Conservation (phyloP, 2,113 vertebrate genomes). For the Notarius lentiginosus region DNA sequence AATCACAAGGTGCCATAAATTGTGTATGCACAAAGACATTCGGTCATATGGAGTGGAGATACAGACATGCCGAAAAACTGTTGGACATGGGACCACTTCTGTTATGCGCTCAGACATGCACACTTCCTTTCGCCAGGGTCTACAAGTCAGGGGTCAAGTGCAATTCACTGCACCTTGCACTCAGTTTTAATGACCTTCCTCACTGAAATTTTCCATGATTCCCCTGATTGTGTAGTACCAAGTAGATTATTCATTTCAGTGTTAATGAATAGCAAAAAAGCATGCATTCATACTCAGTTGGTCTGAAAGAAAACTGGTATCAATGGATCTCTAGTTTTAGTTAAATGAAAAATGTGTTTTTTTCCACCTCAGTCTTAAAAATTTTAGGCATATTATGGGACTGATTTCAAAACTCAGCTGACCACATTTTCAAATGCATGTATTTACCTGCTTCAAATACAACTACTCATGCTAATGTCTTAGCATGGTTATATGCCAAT, state of each 20-base stretch:
- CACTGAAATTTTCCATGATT: background rate
- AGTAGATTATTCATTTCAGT: no score
- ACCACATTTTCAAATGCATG: background rate
- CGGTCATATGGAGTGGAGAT: background rate
- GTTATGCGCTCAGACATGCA: background rate
- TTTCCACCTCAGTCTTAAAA: background rate
- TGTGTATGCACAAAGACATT: background rate
- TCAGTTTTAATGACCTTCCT: background rate
- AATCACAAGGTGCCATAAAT: background rate
- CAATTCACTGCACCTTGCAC: background rate
- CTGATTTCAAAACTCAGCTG: background rate
- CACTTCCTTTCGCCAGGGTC: background rate
- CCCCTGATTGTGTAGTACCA: no score
- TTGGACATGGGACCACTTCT: background rate
- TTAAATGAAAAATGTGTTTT: background rate
- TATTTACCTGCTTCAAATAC: background rate
- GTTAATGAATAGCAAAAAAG: no score
- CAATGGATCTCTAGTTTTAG: background rate
- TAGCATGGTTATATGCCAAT: background rate
- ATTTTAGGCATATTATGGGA: background rate
- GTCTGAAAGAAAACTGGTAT: no score
- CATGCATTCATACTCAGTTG: no score
- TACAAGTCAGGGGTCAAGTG: background rate
- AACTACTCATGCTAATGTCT: background rate
- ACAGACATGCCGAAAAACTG: background rate